phyloP scores from a whole-genome alignment of 1,140 invertebrate genomes.

The Eumaeus atala region DNA sequence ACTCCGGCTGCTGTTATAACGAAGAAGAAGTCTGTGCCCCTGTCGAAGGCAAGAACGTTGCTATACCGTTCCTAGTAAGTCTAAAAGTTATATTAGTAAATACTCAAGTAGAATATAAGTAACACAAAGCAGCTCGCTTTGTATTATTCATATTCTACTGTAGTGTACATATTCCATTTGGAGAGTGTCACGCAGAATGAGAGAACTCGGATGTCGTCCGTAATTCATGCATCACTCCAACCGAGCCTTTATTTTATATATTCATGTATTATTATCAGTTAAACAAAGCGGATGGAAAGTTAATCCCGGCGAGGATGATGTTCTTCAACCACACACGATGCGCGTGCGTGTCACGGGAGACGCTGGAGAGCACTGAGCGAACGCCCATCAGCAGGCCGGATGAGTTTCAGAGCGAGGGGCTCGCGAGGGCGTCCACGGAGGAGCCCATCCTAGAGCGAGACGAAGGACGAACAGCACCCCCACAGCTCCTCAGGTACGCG shows the following conservation, averaged over 20 bases:
- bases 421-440: conserved; percentile 33
- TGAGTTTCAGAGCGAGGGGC: conserved; percentile 30
- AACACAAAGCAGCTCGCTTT: no score
- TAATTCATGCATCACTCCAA: no score
- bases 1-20: conserved; percentile 83
- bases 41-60: conserved; percentile 78
- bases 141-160: no score
- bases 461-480: conserved; percentile 43
- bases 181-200: no score
- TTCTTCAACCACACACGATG: conserved; percentile 87
- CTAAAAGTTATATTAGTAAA: neutral
- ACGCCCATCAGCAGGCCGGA: conserved; percentile 29
- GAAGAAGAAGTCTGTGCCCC: conserved; percentile 80
- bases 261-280: conserved; percentile 65
- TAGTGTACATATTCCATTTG: no score
- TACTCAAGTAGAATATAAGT: no score
- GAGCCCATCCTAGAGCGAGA: conserved; percentile 36
- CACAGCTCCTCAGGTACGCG: conserved; percentile 45
- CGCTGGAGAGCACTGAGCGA: conserved; percentile 32
- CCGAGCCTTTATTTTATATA: no score
- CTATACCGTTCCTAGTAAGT: conserved; percentile 84
- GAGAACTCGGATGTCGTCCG: no score
- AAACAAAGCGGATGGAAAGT: conserved; percentile 68
- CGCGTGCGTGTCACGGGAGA: conserved; percentile 76
- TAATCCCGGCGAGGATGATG: conserved; percentile 77